These are phyloP conservation scores for Cheilosia urbana DNA, from an alignment of 2,888 invertebrate species.

Conservation along the genomic window DNA sequence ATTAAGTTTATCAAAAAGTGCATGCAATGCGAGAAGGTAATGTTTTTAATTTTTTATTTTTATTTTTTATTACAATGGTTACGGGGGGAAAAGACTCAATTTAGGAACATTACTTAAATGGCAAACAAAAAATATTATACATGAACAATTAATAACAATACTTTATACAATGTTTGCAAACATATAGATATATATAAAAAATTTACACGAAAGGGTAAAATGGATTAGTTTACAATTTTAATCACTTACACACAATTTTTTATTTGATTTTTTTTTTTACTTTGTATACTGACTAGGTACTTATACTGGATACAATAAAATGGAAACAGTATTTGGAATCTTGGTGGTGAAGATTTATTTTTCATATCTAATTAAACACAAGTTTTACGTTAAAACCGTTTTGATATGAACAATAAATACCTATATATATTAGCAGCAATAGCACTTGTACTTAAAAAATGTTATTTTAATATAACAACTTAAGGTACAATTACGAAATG, in stretches of 20 bases:
- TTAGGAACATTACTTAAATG: conserved; percentile 11
- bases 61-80: conserved; percentile 18
- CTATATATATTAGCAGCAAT: too few relatives aligned
- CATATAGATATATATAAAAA: conserved; percentile 41
- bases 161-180: conserved; percentile 34
- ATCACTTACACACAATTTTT: background rate
- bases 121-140: conserved; percentile 10
- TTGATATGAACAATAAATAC: too few relatives aligned
- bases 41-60: conserved; percentile 1
- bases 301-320: too few relatives aligned
- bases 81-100: conserved; percentile 11
- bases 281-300: too few relatives aligned
- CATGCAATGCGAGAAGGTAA: conserved; percentile 59
- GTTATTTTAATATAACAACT: too few relatives aligned
- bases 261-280: background rate
- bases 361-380: too few relatives aligned
- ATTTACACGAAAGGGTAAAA: conserved; percentile 12
- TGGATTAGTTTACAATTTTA: background rate
- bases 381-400: too few relatives aligned
- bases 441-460: too few relatives aligned
- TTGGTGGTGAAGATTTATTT: too few relatives aligned
- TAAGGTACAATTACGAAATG: too few relatives aligned
- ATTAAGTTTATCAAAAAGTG: conserved; percentile 58
- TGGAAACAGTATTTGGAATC: too few relatives aligned
- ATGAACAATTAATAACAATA: conserved; percentile 37